These are phyloP conservation scores for Cephalopachus bancanus DNA, from an alignment of 2,797 vertebrate genomes.

Conservation along the genomic window DNA sequence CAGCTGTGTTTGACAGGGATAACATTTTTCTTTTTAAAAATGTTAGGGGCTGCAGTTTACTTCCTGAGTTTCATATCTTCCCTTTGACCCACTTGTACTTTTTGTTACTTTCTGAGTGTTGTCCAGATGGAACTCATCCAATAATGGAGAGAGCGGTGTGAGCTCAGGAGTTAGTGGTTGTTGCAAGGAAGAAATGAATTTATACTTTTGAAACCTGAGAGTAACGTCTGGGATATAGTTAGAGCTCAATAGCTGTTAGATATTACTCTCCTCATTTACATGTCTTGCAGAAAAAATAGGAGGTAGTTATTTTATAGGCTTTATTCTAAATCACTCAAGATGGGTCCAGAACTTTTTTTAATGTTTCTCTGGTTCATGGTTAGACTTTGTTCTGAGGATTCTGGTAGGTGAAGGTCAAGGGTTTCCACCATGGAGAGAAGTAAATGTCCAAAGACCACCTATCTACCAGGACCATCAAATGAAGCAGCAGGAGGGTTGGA, in stretches of 20 bases:
- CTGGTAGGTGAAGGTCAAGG: not conserved
- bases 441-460: not conserved
- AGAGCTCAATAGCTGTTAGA: not conserved
- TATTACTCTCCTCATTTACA: not conserved
- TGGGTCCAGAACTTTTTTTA: not conserved
- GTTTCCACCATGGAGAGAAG: not conserved
- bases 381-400: slow-evolving; percentile 19
- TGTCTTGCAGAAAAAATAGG: not conserved
- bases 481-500: not conserved
- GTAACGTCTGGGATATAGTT: not conserved
- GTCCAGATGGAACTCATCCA: not conserved
- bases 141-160: not conserved
- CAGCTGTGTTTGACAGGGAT: slow-evolving; percentile 20
- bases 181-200: slow-evolving; percentile 38
- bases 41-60: not conserved
- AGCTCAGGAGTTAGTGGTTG: not conserved
- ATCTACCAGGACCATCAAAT: not conserved
- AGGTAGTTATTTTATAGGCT: not conserved
- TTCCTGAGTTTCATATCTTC: slow-evolving; percentile 19
- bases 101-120: slow-evolving; percentile 58
- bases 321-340: not conserved
- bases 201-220: slow-evolving; percentile 32
- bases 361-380: not conserved
- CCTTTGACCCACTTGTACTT: not conserved
- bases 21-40: slow-evolving; percentile 47